Base-by-base conservation (phyloP, 2,888 invertebrate genomes). In the Luperina nickerlii region DNA sequence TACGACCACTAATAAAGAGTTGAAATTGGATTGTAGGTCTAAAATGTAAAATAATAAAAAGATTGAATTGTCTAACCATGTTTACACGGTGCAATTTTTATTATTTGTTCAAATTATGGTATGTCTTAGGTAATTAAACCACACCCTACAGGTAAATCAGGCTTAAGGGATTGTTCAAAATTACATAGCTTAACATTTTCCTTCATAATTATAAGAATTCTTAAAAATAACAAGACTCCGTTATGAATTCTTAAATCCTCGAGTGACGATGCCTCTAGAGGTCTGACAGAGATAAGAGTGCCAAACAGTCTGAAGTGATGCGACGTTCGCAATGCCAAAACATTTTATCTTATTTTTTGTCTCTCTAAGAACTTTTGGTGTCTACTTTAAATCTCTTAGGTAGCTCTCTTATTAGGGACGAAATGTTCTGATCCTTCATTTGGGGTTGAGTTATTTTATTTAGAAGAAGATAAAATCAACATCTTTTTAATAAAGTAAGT, bases 261-360 rank as follows among this genome's bases (percentile, higher is more conserved):
- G 74, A 89, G 79, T 82, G 83, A 88, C 74, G 74, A 83, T 68
- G 76, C 76, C 86, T 82, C 83, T 54, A 11, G 77, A 79, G 79
- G 57, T 68, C 73, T 79, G 83, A 79, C 86, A 68, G 70, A 78
- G 88, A 88, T 85, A 89, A 88, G 75, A 74, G 74, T 79, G 79
- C 83, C 88, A 85, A 86, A 79, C 85, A 65, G 72, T 60, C 68
- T 72, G 88, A 85, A 70, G 76, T 65, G 86, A 83, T 74, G 72
- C 71, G 86, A 81, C 76, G 54, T 67, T 81, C 51, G 74, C 76
- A 54, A 71, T 79, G 78, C 68, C 76, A 74, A 79, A 89, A 83
- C 72, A 85, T 89, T 88, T 89, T 87, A 85, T 84, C 86, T 88
- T 82, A 70, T 76, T 83, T 82, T 87, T 88, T 74, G 67, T 72